Percentiles rank a stretch among this genome's conserved stretches.
Conservation (phyloP, 1,140 invertebrate genomes). For the Panagrolaimus sp. region DNA sequence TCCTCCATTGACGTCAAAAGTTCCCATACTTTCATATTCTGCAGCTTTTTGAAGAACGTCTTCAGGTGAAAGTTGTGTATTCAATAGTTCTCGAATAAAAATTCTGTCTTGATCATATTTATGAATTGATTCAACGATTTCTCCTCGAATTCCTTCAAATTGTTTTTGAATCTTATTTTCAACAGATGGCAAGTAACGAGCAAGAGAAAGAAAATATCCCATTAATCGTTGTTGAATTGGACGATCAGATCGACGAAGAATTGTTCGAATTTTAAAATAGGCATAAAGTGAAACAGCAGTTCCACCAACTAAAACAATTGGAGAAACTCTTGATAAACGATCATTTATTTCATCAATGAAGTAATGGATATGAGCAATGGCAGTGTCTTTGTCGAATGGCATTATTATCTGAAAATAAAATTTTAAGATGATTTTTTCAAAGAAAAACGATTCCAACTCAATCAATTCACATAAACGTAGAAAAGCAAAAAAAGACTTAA, state of each 20-base stretch:
- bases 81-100: slow-evolving; percentile 69
- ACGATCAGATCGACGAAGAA: background rate
- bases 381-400: slow-evolving; percentile 12
- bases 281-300: slow-evolving; percentile 8
- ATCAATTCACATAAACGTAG: too few species aligned
- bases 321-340: background rate
- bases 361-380: background rate
- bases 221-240: slow-evolving; percentile 35
- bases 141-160: slow-evolving; percentile 67
- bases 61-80: slow-evolving; percentile 60
- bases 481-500: too few species aligned
- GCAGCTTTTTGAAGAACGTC: slow-evolving; percentile 42
- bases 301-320: slow-evolving; percentile 8
- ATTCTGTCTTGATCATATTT: slow-evolving; percentile 66
- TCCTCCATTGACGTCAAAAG: slow-evolving; percentile 45
- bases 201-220: slow-evolving; percentile 63
- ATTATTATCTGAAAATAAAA: background rate
- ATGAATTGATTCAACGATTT: slow-evolving; percentile 69
- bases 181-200: slow-evolving; percentile 70
- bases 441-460: too few species aligned
- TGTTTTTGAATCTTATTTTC: slow-evolving; percentile 71
- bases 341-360: background rate
- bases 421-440: too few species aligned
- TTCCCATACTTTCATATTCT: slow-evolving; percentile 44
- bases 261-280: background rate